Percentiles rank a stretch among this genome's conserved stretches.
phyloP scores from a whole-genome alignment of 2,113 vertebrate genomes.

The Rhabdornis inornatus region DNA sequence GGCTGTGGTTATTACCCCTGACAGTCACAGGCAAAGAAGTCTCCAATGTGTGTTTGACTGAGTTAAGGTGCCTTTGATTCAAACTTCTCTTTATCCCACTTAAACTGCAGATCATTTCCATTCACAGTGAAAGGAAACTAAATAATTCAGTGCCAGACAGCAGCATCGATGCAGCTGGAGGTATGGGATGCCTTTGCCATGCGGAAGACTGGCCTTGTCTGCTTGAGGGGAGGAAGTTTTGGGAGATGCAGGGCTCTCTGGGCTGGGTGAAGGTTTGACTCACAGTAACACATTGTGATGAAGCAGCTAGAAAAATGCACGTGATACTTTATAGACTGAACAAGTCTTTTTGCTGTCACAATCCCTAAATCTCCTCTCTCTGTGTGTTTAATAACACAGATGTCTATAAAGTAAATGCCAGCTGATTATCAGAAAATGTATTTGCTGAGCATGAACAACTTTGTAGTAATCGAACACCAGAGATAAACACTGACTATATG shows the following conservation, averaged over 20 bases:
- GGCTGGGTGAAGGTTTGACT: neutral
- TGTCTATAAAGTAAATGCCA: constrained; percentile 65
- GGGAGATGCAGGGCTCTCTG: neutral
- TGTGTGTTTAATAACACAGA: constrained; percentile 54
- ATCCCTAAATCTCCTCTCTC: constrained; percentile 46
- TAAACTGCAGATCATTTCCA: constrained; percentile 59
- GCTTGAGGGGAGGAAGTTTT: neutral
- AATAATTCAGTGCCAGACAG: constrained; percentile 60
- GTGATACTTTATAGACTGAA: neutral
- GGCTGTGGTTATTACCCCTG: constrained; percentile 56
- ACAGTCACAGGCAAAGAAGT: constrained; percentile 57
- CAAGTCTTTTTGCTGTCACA: neutral
- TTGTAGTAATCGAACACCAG: constrained; percentile 24
- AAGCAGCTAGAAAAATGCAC: neutral
- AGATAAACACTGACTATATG: constrained; percentile 9
- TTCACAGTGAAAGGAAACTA: constrained; percentile 39
- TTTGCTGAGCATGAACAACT: constrained; percentile 33
- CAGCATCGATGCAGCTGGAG: neutral
- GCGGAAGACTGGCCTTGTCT: neutral
- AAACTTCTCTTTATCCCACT: constrained; percentile 55
- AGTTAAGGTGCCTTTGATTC: constrained; percentile 67
- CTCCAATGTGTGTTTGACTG: constrained; percentile 60
- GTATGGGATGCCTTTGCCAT: neutral
- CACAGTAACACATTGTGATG: accelerated
- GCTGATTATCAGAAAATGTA: constrained; percentile 65